These are phyloP conservation scores for Yponomeuta malinellus DNA, from an alignment of 2,888 invertebrate species.

Conservation along the genomic window DNA sequence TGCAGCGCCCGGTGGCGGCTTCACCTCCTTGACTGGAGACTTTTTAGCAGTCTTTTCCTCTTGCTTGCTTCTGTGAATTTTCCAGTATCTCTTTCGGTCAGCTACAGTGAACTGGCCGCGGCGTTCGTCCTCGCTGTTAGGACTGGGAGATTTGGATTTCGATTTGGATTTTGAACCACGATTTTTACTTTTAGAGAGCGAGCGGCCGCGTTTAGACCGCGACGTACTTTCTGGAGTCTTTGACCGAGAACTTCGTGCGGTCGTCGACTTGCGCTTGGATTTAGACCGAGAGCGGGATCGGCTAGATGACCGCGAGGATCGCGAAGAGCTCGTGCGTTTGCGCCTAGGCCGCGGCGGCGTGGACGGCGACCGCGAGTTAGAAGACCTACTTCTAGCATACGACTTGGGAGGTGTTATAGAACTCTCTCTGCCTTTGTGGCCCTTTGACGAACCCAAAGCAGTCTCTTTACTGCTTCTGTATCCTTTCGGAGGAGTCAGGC, in stretches of 20 bases:
- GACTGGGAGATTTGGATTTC: constrained; percentile 24
- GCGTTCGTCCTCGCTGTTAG: constrained; percentile 55
- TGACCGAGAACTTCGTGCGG: background rate
- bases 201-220: constrained; percentile 13
- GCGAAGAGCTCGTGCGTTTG: constrained; percentile 33
- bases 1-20: constrained; percentile 59
- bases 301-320: constrained; percentile 15
- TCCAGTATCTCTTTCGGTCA: constrained; percentile 66
- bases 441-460: constrained; percentile 59
- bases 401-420: constrained; percentile 61
- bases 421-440: constrained; percentile 47
- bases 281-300: constrained; percentile 14
- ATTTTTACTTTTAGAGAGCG: constrained; percentile 32
- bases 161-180: constrained; percentile 29
- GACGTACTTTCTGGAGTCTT: background rate
- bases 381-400: constrained; percentile 49
- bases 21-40: constrained; percentile 53
- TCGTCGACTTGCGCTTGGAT: constrained; percentile 2
- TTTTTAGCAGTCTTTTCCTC: constrained; percentile 39
- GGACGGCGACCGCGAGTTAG: constrained; percentile 45
- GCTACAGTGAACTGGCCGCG: constrained; percentile 68
- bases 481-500: constrained; percentile 36
- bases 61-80: constrained; percentile 50
- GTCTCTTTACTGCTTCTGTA: constrained; percentile 35
- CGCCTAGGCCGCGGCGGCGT: constrained; percentile 34